These are phyloP conservation scores for Nymphalis io DNA, from an alignment of 1,140 invertebrate species.

Conservation along the genomic window DNA sequence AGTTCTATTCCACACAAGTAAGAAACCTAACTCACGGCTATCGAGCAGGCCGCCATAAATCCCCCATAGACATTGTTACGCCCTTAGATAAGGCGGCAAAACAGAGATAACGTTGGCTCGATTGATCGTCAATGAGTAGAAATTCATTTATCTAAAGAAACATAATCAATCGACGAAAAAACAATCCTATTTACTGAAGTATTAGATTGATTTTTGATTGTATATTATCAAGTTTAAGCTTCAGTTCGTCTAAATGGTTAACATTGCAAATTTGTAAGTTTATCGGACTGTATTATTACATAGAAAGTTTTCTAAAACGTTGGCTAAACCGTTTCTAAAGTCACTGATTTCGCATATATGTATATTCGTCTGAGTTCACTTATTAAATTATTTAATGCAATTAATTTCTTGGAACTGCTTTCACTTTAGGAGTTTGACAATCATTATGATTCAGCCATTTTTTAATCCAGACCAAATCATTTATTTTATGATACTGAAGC, in stretches of 20 bases:
- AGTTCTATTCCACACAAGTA: constrained; percentile 34
- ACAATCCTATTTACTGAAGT: constrained; percentile 18
- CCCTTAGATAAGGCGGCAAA: constrained; percentile 55
- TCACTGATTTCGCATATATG: neutral
- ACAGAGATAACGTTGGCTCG: constrained; percentile 51
- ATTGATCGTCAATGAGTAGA: constrained; percentile 56
- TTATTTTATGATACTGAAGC: too few relatives aligned
- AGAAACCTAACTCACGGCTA: constrained; percentile 40
- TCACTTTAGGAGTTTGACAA: too few relatives aligned
- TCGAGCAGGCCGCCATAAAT: constrained; percentile 45
- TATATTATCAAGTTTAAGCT: neutral
- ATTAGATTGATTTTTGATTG: constrained; percentile 3
- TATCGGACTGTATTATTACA: neutral
- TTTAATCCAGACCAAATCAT: too few relatives aligned
- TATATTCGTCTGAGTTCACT: neutral
- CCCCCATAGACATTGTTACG: constrained; percentile 49
- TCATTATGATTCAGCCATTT: too few relatives aligned
- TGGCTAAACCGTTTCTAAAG: neutral
- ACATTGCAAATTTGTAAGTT: neutral
- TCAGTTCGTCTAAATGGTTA: neutral
- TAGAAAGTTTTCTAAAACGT: constrained; percentile 1
- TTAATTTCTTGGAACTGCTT: neutral
- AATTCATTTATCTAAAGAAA: constrained; percentile 52
- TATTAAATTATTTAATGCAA: neutral
- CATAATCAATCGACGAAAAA: neutral